A percentile compares a stretch with the other conserved stretches of the same genome.
phyloP scores from a whole-genome alignment of 2,113 vertebrate species.

The Bolborhynchus lineola region DNA sequence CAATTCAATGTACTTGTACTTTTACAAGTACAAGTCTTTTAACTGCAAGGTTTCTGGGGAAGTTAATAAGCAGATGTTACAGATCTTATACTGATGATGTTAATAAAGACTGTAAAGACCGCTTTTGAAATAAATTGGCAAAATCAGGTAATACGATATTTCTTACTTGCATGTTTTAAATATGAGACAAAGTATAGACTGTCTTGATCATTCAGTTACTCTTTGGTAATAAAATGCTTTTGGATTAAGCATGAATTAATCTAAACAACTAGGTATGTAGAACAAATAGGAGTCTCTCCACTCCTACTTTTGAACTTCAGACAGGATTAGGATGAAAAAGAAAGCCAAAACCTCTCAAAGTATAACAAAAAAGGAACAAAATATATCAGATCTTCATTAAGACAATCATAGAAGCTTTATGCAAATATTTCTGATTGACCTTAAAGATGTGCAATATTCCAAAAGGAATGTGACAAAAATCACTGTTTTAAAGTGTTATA shows the following conservation, averaged over 20 bases:
- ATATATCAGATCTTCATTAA: background rate
- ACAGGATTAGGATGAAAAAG: conserved; percentile 23
- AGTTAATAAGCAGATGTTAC: background rate
- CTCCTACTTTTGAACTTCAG: background rate
- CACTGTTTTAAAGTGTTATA: background rate
- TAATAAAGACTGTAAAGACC: background rate
- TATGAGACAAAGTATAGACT: background rate
- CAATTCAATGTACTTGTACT: background rate
- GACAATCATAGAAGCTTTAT: conserved; percentile 3
- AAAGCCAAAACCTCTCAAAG: background rate
- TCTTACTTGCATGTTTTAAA: background rate
- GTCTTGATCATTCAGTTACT: background rate
- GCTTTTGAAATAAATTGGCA: background rate
- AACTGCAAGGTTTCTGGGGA: background rate
- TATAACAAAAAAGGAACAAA: conserved; percentile 40
- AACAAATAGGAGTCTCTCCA: background rate
- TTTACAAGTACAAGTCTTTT: background rate
- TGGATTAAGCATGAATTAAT: background rate
- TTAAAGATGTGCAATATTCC: conserved; percentile 29
- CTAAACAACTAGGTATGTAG: background rate
- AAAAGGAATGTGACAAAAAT: conserved; percentile 40
- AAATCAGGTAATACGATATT: background rate
- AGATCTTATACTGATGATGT: background rate
- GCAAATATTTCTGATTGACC: background rate
- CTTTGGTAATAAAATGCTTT: background rate